A percentile compares a stretch with the other conserved stretches of the same genome.
Evolutionary conservation across 2,888 invertebrate genomes (phyloP).

Genomic region (Hirtodrosophila confusa): DNA sequence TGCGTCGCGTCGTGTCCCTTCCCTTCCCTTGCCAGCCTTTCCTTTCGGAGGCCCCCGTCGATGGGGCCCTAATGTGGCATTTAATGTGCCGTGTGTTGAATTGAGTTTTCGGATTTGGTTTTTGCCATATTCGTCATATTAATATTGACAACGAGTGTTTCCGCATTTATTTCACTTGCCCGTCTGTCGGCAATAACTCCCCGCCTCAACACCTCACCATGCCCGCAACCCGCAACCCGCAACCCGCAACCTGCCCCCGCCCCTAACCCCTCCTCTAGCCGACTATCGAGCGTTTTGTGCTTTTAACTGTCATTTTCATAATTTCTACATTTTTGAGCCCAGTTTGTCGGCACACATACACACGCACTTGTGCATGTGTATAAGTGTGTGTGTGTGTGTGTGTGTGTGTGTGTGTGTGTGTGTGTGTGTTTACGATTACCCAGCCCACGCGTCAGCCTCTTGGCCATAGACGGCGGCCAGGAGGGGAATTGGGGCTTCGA

Average conservation of each 20-base stretch:
- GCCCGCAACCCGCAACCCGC: too few relatives aligned
- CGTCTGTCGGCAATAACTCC: conserved; percentile 42
- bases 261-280: neutral
- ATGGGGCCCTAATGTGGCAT: conserved; percentile 73
- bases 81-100: conserved; percentile 76
- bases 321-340: conserved; percentile 79
- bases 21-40: too few relatives aligned
- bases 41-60: conserved; percentile 13
- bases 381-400: conserved; percentile 2
- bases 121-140: conserved; percentile 81
- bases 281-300: conserved; percentile 63
- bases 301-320: conserved; percentile 80
- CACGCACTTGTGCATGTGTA: conserved; percentile 2
- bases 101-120: conserved; percentile 80
- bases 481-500: neutral
- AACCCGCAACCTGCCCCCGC: neutral
- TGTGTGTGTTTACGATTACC: conserved; percentile 60
- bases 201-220: conserved; percentile 8
- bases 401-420: too few relatives aligned
- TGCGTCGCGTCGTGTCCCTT: conserved; percentile 23
- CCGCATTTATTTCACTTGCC: conserved; percentile 80
- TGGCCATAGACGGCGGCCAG: conserved; percentile 1
- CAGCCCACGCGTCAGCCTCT: conserved; percentile 71
- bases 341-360: conserved; percentile 50
- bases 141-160: conserved; percentile 81